Evolutionary conservation across 1,140 invertebrate species (phyloP), one percentile per base, ranked within the genome.

Genomic region (Hylaeus volcanicus): DNA sequence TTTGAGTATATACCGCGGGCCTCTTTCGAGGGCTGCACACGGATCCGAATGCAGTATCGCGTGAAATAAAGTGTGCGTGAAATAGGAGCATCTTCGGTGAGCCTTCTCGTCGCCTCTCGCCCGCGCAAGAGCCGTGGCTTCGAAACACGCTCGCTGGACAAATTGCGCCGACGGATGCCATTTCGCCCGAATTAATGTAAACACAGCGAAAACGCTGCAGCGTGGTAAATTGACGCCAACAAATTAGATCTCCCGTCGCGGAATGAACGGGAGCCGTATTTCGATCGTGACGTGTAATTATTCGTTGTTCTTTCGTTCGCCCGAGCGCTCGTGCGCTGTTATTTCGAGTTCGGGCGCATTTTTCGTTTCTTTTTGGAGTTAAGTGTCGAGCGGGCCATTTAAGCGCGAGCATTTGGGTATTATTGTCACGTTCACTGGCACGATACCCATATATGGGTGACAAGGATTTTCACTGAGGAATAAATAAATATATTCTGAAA

Each of bases 231-330:
- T 75, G 78, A 80, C 72, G 71, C 55, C 55, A 80, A 66, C 72
- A 74, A 80, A 79, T 79, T 79, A 79, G 77, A 79, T 79, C 69
- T 55, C 76, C 73, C 78, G 72, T 80, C 72, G 61, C 75, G 64
- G 73, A 73, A 79, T 79, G 73, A 79, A 73, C 69, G 63, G 60
- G 69, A 41, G 55, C 76, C 43, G 11, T 11, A 48, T 80, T 74
- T 60, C 55, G 71, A 80, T 75, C 64, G 61, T 68, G 63, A 68
- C 78, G 63, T 55, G 78, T 66, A 74, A 80, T 79, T 73, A 79
- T 73, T 79, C 70, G 15, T 48, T 58, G 69, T 51, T 73, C 72
- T 79, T 79, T 79, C 76, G 45, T 14, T n/a, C 8, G 15, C 5
- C 1, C 58, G 15, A 26, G 26, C 26, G 26, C 26, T 26, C 26